Conservation (phyloP, 2,888 invertebrate genomes). For the Melipona bicolor region DNA sequence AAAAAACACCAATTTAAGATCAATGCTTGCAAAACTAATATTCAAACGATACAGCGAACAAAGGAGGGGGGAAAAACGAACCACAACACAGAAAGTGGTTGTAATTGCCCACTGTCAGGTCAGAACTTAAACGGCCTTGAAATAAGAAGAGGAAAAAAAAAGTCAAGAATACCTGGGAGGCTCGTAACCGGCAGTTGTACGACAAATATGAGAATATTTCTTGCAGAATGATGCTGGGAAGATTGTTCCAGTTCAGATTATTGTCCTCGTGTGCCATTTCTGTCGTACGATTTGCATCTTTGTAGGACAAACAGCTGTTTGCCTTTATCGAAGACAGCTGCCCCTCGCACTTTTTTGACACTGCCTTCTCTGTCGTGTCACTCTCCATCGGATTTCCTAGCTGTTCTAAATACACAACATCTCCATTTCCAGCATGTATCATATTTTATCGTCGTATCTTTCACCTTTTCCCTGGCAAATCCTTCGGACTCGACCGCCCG, state of each 20-base stretch:
- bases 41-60: background rate
- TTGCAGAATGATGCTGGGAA: slow-evolving; percentile 84
- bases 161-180: slow-evolving; percentile 78
- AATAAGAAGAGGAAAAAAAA: slow-evolving; percentile 12
- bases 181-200: slow-evolving; percentile 78
- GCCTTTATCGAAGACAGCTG: slow-evolving; percentile 72
- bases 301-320: slow-evolving; percentile 79
- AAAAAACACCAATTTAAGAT: background rate
- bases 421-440: slow-evolving; percentile 66
- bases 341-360: slow-evolving; percentile 72
- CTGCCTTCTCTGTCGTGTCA: slow-evolving; percentile 56
- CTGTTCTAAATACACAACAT: slow-evolving; percentile 48
- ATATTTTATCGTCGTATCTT: slow-evolving; percentile 59
- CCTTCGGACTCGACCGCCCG: slow-evolving; percentile 45
- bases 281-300: slow-evolving; percentile 65
- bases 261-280: slow-evolving; percentile 79
- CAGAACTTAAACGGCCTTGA: slow-evolving; percentile 42
- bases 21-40: background rate
- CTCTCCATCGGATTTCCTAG: slow-evolving; percentile 48
- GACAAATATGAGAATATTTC: slow-evolving; percentile 84
- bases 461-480: slow-evolving; percentile 28
- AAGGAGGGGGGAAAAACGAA: background rate
- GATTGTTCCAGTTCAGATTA: slow-evolving; percentile 82
- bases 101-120: slow-evolving; percentile 50
- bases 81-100: slow-evolving; percentile 45